A percentile compares a stretch with the other conserved stretches of the same genome.
These are phyloP conservation scores for Callorhinus ursinus DNA, from an alignment of 2,113 vertebrate genomes.

Conservation along the genomic window DNA sequence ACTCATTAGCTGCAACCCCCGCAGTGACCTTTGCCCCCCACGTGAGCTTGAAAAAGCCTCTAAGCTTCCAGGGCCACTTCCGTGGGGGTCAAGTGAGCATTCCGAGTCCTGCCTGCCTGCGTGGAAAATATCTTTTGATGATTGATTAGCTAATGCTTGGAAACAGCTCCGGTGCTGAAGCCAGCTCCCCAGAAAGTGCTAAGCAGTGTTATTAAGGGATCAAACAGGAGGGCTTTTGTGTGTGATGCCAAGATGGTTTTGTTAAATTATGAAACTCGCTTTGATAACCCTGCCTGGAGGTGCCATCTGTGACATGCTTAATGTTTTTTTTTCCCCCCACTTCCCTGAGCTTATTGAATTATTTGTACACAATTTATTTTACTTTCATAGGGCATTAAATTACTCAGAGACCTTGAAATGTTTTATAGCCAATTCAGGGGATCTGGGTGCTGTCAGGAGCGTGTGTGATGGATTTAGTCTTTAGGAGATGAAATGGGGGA, in stretches of 20 bases:
- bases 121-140: slow-evolving; percentile 39
- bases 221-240: slow-evolving; percentile 53
- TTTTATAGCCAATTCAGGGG: background rate
- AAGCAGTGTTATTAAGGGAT: slow-evolving; percentile 58
- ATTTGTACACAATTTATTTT: slow-evolving; percentile 67
- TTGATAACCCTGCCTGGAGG: slow-evolving; percentile 61
- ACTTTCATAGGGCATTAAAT: slow-evolving; percentile 39
- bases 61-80: background rate
- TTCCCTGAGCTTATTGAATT: slow-evolving; percentile 41
- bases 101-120: background rate
- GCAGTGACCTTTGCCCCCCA: background rate
- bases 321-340: background rate
- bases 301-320: background rate
- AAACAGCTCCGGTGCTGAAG: background rate
- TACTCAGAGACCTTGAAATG: slow-evolving; percentile 33
- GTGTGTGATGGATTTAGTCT: slow-evolving; percentile 22
- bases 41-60: background rate
- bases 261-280: slow-evolving; percentile 56
- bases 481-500: background rate
- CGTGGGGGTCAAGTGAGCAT: background rate
- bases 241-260: slow-evolving; percentile 47
- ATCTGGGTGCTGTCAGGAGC: slow-evolving; percentile 29
- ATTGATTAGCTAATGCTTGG: slow-evolving; percentile 36
- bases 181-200: slow-evolving; percentile 45
- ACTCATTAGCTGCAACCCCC: background rate